Base-by-base conservation (phyloP, 2,797 vertebrate species). In the Myripristis murdjan region DNA sequence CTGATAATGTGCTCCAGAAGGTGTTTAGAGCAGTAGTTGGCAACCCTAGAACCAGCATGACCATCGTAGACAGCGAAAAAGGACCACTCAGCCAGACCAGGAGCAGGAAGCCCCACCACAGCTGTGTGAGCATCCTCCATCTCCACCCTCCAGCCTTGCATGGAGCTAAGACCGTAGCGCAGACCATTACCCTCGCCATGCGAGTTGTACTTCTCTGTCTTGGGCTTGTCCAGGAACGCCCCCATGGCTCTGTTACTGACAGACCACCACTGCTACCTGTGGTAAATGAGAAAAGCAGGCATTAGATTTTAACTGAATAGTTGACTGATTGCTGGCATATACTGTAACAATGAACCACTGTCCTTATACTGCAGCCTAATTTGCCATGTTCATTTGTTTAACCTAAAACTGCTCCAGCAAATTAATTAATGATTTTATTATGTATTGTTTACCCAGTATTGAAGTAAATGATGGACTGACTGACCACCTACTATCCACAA, bases 71-170 rank as follows among this genome's bases (percentile, higher is more conserved):
- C 98, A 0, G 97, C 98, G 74, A 99, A 99, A 86, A 99, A 99
- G 6, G 97, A 99, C 98, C 98, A 99, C 94, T 98, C 93, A 66
- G 93, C 95, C 92, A 99, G 94, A 83, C 97, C 96, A 0, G 96
- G 96, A 39, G 87, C 67, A 43, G 97, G 97, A 79, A 99, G 97
- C 61, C 97, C 97, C 83, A 98, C 86, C 62, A 97, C 96, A 70
- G 98, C 97, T 2, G 97, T 99, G 91, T 99, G 98, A 48, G 98
- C 98, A 39, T 99, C 98, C 93, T 99, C 98, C 98, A 99, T 99
- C 86, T 99, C 98, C 87, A 99, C 98, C 89, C 98, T 91, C 98
- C 98, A 99, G 57, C 98, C 98, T 92, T 99, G 98, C 98, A 99
- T 99, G 89, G 97, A 99, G 95, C 98, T 99, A 79, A 99, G 95